Evolutionary conservation across 2,113 vertebrate genomes (phyloP), one percentile per base, ranked within the genome.

Genomic region (Pseudorectes ferrugineus): DNA sequence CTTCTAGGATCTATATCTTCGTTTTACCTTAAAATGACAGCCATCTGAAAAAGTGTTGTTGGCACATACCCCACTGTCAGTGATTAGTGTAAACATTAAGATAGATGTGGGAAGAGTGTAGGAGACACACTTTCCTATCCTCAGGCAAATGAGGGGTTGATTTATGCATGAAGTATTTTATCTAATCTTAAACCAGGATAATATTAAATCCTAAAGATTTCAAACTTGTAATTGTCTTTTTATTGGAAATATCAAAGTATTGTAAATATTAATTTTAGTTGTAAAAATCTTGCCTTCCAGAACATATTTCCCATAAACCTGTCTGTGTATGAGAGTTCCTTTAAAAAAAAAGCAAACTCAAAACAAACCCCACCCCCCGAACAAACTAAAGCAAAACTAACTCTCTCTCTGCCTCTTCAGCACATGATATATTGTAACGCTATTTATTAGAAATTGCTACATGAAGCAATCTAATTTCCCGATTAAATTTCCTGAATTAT

Each of bases 31-130:
- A 85, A 88, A 90, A 85, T 77, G 78, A 85, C 75, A 88, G 23
- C 46, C 42, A 62, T 90, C 58, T 93, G 75, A 81, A 66, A 80
- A 77, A 93, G 36, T 49, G 62, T 49, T 85, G n/a, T 38, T 86
- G 83, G 65, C 76, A 81, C 14, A 35, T 66, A 83, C 31, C 19
- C 52, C 24, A 11, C 52, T 73, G 63, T 57, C 61, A 75, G 28
- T 63, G 70, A 89, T 74, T 42, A 70, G 12, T 84, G 77, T 63
- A 93, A 97, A 88, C 59, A 51, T 76, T 66, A n/a, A 87, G 49
- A 49, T 66, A 4, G 5, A 42, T 33, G 70, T 89, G 85, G 74
- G 77, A 72, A 89, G 45, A 26, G 2, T 75, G 54, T 73, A 38
- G 25, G 52, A 48, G 38, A 62, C 65, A 61, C 9, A 25, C 18